phyloP scores from a whole-genome alignment of 2,113 vertebrate species.

The Chloropsis cyanopogon region DNA sequence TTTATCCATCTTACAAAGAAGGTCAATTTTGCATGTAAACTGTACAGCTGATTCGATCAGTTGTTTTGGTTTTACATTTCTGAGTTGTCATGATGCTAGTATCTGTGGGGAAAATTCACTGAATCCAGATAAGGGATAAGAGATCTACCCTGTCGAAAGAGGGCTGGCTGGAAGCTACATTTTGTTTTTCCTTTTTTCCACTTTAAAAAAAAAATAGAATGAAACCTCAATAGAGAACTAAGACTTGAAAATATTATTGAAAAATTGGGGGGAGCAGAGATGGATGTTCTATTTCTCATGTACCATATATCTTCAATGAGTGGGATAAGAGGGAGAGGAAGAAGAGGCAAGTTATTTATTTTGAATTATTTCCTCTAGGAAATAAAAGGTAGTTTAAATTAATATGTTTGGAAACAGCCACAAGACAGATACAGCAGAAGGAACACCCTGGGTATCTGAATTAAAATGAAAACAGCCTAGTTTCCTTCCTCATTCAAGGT shows the following conservation, averaged over 20 bases:
- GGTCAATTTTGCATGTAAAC: neutral
- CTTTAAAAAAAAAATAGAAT: neutral
- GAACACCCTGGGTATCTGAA: neutral
- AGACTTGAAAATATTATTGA: neutral
- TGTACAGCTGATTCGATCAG: neutral
- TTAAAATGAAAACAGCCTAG: neutral
- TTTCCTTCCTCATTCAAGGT: neutral
- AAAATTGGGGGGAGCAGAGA: neutral
- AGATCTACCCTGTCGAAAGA: neutral
- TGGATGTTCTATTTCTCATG: neutral
- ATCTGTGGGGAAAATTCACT: constrained; percentile 8
- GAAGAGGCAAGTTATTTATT: neutral
- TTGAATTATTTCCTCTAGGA: neutral
- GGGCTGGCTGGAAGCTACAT: neutral
- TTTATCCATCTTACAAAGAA: neutral
- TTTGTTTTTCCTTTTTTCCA: neutral
- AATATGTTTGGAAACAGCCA: neutral
- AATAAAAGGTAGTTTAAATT: neutral
- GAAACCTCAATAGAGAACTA: neutral
- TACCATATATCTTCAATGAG: neutral
- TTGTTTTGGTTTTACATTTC: constrained; percentile 41
- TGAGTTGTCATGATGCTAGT: neutral
- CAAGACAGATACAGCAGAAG: neutral
- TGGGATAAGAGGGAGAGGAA: neutral
- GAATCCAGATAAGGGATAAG: neutral